Base-by-base conservation (phyloP, 1,140 invertebrate species). In the Orius laevigatus region DNA sequence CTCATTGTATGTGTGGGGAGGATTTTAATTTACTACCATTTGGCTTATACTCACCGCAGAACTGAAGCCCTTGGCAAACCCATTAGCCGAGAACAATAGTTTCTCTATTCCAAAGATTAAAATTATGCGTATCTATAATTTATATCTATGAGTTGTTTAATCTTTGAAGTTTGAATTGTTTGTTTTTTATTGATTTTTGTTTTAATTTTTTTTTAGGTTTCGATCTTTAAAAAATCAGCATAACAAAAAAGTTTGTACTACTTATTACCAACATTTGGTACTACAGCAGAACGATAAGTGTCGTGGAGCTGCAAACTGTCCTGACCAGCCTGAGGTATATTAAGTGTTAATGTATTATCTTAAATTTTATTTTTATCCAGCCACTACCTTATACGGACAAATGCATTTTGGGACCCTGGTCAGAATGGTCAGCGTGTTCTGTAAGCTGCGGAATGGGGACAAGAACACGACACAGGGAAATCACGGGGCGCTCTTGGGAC, bases 351-450 rank as follows among this genome's bases (percentile, higher is more conserved):
- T 9, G 5, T 46, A 31, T 35, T n/a, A 5, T 5, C 12, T 35
- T 34, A 3, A 3, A 47, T 15, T 35, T 3, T 18, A n/a, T 35
- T 38, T 47, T 9, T 48, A 46, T 51, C 12, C 3, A 16, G 19
- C 18, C 20, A 14, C 10, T 19, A 18, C 35, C 38, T 6, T 11
- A 35, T 10, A 46, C 41, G 14, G 59, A 68, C 15, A 70, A 74
- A 54, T 92, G 88, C 56, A 70, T 72, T 5, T 66, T 83, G 1
- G 70, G 69, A 1, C 59, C 72, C 1, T 93, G 87, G 87, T 73
- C 71, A 1, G 56, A 67, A 3, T 92, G 85, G 85, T 78, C 78
- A 10, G 63, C 73, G 1, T 94, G 88, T 60, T 81, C 76, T 15
- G 74, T 74, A 0, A 75, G 76, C 0, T 92, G 89, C 60, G 85